These are phyloP conservation scores for Orestias chungarensis DNA, from an alignment of 2,797 vertebrate genomes.

Conservation along the genomic window DNA sequence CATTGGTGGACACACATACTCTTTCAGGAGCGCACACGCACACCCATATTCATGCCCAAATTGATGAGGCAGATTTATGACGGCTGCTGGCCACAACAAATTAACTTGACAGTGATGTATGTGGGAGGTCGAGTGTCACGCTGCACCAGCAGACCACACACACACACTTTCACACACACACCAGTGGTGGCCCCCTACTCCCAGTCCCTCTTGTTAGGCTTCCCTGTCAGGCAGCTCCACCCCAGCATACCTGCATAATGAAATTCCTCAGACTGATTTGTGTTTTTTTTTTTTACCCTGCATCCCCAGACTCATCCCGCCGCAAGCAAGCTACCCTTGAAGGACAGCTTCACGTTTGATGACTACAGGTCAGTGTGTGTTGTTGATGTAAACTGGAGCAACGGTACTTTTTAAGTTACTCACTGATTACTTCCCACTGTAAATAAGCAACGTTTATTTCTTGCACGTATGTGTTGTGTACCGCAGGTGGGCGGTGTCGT, in stretches of 20 bases:
- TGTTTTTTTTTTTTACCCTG: slow-evolving; percentile 60
- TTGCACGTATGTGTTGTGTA: not conserved
- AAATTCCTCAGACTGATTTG: slow-evolving; percentile 89
- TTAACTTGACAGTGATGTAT: slow-evolving; percentile 98
- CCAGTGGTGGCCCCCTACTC: slow-evolving; percentile 80
- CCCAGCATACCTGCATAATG: slow-evolving; percentile 80
- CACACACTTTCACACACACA: slow-evolving; percentile 31
- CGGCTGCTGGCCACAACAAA: slow-evolving; percentile 94
- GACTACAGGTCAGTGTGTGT: slow-evolving; percentile 94
- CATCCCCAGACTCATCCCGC: slow-evolving; percentile 92
- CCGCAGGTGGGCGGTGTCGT: slow-evolving; percentile 95
- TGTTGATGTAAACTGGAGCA: slow-evolving; percentile 8
- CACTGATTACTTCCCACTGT: not conserved
- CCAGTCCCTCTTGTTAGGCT: slow-evolving; percentile 91
- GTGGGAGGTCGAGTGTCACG: slow-evolving; percentile 85
- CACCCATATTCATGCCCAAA: slow-evolving; percentile 78
- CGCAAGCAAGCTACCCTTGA: slow-evolving; percentile 94
- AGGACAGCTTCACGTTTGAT: slow-evolving; percentile 97
- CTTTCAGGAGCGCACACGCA: slow-evolving; percentile 16
- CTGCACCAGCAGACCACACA: slow-evolving; percentile 80
- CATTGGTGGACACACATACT: slow-evolving; percentile 39
- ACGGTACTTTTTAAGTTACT: not conserved
- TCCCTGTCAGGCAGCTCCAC: slow-evolving; percentile 83
- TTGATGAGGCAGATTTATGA: slow-evolving; percentile 96
- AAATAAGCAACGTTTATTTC: not conserved